Conservation (phyloP, 2,113 vertebrate species). For the Petrocephalus microphthalmus region DNA sequence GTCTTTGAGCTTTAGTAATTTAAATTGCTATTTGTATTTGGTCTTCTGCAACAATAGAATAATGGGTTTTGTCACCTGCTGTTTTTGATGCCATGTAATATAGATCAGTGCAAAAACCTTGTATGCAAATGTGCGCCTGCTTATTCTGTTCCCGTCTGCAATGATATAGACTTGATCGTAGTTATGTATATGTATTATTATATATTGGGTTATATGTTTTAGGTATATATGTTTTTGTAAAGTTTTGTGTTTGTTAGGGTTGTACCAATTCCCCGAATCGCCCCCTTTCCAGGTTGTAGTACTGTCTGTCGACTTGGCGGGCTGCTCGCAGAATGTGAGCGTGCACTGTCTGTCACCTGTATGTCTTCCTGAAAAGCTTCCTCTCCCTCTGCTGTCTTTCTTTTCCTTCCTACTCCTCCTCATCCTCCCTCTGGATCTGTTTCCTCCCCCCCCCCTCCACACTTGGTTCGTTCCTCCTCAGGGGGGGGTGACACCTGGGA, state of each 20-base stretch:
- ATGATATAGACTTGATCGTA: not conserved
- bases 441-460: conserved; percentile 18
- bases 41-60: not conserved
- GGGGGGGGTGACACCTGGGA: conserved; percentile 85
- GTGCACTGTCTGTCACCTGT: not conserved
- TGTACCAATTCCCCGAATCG: not conserved
- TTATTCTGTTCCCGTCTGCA: not conserved
- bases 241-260: not conserved
- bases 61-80: not conserved
- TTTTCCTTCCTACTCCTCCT: not conserved
- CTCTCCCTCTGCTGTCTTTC: conserved; percentile 1
- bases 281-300: not conserved
- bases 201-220: not conserved
- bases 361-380: not conserved
- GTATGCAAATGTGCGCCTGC: not conserved
- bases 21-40: not conserved
- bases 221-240: not conserved
- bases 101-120: not conserved
- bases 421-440: conserved; percentile 12
- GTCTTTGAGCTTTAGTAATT: not conserved
- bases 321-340: not conserved
- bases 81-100: not conserved
- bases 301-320: not conserved
- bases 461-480: conserved; percentile 57
- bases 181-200: not conserved